Conservation (phyloP, 2,888 invertebrate genomes). For the Torymus texanus region DNA sequence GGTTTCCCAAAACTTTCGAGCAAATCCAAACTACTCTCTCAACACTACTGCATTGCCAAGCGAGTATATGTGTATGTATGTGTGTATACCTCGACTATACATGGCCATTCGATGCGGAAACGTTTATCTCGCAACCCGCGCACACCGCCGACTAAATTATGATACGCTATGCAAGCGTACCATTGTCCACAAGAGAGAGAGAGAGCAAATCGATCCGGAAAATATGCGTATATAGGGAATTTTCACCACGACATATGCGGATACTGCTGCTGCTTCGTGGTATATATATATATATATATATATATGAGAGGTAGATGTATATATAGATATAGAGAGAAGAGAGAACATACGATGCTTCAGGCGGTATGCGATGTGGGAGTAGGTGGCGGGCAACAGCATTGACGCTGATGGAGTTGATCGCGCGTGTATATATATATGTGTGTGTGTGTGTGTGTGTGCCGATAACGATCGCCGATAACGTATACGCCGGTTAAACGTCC, state of each 20-base stretch:
- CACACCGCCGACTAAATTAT: slow-evolving; percentile 44
- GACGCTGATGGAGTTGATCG: slow-evolving; percentile 41
- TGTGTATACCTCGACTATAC: background rate
- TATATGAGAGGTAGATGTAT: background rate
- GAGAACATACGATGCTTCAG: background rate
- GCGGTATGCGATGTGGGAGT: background rate
- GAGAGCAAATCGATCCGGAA: slow-evolving; percentile 39
- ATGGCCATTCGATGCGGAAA: slow-evolving; percentile 23
- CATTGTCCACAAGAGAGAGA: background rate
- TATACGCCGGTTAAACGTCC: background rate
- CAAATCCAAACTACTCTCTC: slow-evolving; percentile 9
- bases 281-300: background rate
- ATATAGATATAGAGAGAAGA: background rate
- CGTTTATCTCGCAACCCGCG: slow-evolving; percentile 31
- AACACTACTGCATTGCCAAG: too few relatives aligned
- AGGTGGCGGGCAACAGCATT: background rate
- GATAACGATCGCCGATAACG: slow-evolving; percentile 51
- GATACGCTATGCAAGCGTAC: slow-evolving; percentile 41
- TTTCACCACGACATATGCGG: slow-evolving; percentile 18
- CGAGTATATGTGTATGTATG: background rate
- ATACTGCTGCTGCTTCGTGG: background rate
- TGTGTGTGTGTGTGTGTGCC: background rate
- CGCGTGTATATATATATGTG: too few relatives aligned
- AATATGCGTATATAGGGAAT: slow-evolving; percentile 33
- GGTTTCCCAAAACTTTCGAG: slow-evolving; percentile 16